These are phyloP conservation scores for Gallinago media DNA, from an alignment of 2,113 vertebrate species.

Conservation along the genomic window DNA sequence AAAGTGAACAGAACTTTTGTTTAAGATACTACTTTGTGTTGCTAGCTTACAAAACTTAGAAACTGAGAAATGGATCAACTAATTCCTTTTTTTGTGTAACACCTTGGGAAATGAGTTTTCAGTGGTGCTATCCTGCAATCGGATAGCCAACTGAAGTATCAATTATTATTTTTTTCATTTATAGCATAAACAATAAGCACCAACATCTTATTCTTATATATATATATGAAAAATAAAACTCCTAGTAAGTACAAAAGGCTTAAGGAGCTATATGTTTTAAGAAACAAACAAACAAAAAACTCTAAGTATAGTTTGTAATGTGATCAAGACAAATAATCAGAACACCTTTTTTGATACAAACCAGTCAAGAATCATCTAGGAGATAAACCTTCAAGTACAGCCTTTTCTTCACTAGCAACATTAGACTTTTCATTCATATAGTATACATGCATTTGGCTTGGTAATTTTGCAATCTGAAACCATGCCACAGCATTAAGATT, in stretches of 20 bases:
- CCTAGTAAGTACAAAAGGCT: neutral
- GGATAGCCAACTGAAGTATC: neutral
- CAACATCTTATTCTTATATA: neutral
- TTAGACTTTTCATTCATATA: neutral
- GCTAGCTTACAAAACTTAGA: neutral
- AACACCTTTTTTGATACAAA: neutral
- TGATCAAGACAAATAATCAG: neutral
- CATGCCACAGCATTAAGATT: neutral
- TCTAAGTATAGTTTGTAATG: neutral
- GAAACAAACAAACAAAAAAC: neutral
- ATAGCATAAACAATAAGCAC: neutral
- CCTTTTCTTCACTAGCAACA: neutral
- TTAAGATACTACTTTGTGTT: neutral
- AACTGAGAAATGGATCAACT: neutral
- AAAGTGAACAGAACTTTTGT: neutral
- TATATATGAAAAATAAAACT: neutral
- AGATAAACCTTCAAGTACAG: neutral
- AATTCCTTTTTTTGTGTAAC: neutral
- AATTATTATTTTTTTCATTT: neutral
- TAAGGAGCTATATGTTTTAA: neutral
- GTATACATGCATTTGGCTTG: neutral
- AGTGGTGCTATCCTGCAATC: neutral
- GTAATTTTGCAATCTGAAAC: constrained; percentile 18
- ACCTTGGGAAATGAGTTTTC: neutral
- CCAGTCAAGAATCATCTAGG: neutral